Evolutionary conservation across 2,888 invertebrate species (phyloP), one percentile per base, ranked within the genome.

Genomic region (Ferdinandea cuprea): DNA sequence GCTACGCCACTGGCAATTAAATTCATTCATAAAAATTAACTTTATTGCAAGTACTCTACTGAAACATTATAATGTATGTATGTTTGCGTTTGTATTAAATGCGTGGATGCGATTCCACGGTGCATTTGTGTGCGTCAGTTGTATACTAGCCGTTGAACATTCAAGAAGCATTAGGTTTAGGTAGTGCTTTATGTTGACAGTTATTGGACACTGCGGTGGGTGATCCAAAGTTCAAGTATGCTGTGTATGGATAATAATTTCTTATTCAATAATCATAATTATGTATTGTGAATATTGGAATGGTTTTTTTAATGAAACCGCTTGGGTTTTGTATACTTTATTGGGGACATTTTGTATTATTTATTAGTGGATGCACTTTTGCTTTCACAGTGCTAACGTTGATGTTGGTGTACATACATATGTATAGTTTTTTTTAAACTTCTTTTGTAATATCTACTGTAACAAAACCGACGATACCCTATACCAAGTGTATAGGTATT

Each of bases 21-120:
- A 63, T 72, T 78, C 77, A 78, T 78, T 78, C 77, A 78, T 78
- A 78, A 78, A 78, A 78, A 78, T 78, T 71, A 78, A 78, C 32
- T 42, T 48, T 72, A 72, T 58, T 65, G 56, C 50, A 25, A 59
- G 40, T 37, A 59, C 48, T 17, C 11, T 21, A 52, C 19, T 1
- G 25, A 28, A 48, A n/a, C n/a, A n/a, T n/a, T n/a, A n/a, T n/a
- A 9, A 5, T 2, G 17, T 44, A 11, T 1, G 42, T 42, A 25
- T n/a, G n/a, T 21, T 21, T 21, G 46, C 11, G n/a, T 11, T n/a
- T 3, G n/a, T n/a, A n/a, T n/a, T 28, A 15, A 50, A 46, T 46
- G 44, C 13, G 44, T 1, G 25, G 17, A 9, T 8, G 8, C 1
- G 9, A 17, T 13, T 1, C 15, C 30, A 15, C 4, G 13, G 11